Evolutionary conservation across 2,888 invertebrate genomes (phyloP), one percentile per base, ranked within the genome.

Genomic region (Drosophila mayaguana): DNA sequence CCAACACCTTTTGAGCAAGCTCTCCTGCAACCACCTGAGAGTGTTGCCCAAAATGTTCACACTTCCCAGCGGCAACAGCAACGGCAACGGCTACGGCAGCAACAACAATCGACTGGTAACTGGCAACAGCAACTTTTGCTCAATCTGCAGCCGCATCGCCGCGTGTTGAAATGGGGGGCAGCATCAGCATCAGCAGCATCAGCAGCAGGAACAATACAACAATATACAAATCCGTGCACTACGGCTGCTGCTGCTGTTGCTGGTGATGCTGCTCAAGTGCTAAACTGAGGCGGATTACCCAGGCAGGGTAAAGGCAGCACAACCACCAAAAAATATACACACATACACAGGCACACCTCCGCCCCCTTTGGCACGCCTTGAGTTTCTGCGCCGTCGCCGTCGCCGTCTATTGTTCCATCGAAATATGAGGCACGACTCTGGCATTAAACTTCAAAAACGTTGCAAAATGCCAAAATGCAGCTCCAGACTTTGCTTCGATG

Each of bases 221-320:
- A 53, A 65, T 59, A 71, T 54, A 62, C 68, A 80, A 81, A 82
- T 78, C 80, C 84, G 75, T 78, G 78, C 70, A 61, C 64, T 50
- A 51, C 42, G 51, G 38, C 20, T 36, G 51, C 32, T 72, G 51
- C 36, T 36, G 51, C 18, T 32, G 50, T 12, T 72, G 51, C 20
- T 32, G 28, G 28, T 36, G 53, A 36, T 75, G 83, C 89, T 85
- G 90, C 81, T 86, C 90, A 86, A 86, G 86, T 86, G 86, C 90
- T 86, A 90, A 86, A 86, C 89, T 86, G 86, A 86, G 90, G 90
- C 90, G 90, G 86, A 86, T 86, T 86, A 86, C 89, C 76, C 85
- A 75, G 63, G 83, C 74, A 76, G 77, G 76, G 74, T 80, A 80
- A 73, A 73, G 69, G 73, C 81, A 55, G 64, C 75, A 75, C 75